Conservation (phyloP, 2,113 vertebrate genomes). For the Cinclus cinclus region DNA sequence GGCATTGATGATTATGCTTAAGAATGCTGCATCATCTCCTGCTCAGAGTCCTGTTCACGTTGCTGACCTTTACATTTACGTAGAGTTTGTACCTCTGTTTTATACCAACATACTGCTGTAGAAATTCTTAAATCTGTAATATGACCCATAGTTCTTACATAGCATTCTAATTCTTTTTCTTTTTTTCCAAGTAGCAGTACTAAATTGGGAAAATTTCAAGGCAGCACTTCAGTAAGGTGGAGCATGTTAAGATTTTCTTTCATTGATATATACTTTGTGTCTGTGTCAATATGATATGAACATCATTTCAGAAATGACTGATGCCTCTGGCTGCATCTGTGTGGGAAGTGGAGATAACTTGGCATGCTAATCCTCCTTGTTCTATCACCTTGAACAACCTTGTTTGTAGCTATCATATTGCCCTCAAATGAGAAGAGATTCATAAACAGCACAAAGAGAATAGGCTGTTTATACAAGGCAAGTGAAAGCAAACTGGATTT, state of each 20-base stretch:
- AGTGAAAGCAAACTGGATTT: not conserved
- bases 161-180: not conserved
- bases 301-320: conserved; percentile 9
- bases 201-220: not conserved
- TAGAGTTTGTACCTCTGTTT: not conserved
- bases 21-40: not conserved
- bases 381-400: conserved; percentile 55
- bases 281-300: conserved; percentile 65
- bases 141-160: not conserved
- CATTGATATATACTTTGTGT: not conserved
- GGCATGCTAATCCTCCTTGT: conserved; percentile 47
- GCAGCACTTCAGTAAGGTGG: not conserved
- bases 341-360: conserved; percentile 22
- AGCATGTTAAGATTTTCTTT: not conserved
- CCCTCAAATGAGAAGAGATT: not conserved
- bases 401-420: not conserved
- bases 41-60: not conserved
- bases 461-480: not conserved
- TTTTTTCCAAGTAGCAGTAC: not conserved
- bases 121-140: not conserved
- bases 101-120: not conserved
- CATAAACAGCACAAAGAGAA: not conserved
- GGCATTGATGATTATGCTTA: not conserved
- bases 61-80: conserved; percentile 9
- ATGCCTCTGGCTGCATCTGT: conserved; percentile 18